Conservation (phyloP, 2,888 invertebrate species). For the Gastracanthus pulcherrimus region DNA sequence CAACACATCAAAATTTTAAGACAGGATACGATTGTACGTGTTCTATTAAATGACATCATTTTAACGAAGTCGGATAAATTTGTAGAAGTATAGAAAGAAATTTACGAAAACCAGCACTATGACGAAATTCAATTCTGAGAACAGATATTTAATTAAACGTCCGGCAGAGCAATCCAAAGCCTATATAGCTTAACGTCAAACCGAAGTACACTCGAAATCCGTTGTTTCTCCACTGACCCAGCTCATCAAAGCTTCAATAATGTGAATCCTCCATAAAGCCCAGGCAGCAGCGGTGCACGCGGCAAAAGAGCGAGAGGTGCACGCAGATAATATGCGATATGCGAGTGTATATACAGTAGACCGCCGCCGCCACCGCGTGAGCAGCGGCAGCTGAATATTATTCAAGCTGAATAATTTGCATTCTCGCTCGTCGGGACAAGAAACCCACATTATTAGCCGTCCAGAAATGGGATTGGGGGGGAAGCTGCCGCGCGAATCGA, state of each 20-base stretch:
- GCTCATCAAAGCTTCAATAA: neutral
- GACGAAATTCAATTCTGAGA: too few species aligned
- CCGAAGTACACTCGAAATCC: too few species aligned
- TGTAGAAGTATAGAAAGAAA: too few species aligned
- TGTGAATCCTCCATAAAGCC: neutral
- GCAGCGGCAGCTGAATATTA: conserved; percentile 68
- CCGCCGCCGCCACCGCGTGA: conserved; percentile 41
- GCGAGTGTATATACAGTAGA: neutral
- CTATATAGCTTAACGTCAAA: too few species aligned
- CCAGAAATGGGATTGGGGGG: conserved; percentile 65
- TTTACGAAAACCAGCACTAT: too few species aligned
- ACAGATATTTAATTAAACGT: too few species aligned
- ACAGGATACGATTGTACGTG: too few species aligned
- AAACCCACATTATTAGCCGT: conserved; percentile 72
- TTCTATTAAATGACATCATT: too few species aligned
- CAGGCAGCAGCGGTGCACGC: neutral
- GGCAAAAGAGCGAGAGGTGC: neutral
- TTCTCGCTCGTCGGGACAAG: conserved; percentile 70
- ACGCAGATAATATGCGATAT: neutral
- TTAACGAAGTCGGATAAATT: too few species aligned
- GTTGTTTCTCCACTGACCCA: too few species aligned
- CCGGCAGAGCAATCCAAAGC: too few species aligned
- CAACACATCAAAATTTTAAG: too few species aligned
- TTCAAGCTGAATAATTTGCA: conserved; percentile 73
- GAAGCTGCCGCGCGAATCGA: neutral